Percentiles rank a stretch among this genome's conserved stretches.
Evolutionary conservation across 2,888 invertebrate species (phyloP).

Genomic region (Urechis unicinctus): DNA sequence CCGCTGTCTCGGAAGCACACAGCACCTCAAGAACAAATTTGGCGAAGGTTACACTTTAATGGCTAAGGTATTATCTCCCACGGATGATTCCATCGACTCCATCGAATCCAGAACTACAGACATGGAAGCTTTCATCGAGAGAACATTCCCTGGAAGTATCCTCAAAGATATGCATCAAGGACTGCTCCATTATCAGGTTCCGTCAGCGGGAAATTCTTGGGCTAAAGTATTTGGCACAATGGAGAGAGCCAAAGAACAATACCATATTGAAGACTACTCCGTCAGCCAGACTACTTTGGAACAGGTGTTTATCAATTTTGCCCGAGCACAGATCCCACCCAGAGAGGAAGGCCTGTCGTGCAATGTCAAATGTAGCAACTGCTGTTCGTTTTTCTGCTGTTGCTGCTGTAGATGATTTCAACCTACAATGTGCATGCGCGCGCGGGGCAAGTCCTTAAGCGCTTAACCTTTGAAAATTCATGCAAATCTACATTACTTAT

Average conservation of each 20-base stretch:
- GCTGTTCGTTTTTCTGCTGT: neutral
- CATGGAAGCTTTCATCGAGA: constrained; percentile 11
- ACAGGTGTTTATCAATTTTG: constrained; percentile 54
- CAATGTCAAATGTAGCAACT: neutral
- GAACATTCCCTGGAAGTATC: constrained; percentile 14
- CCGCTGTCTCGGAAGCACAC: constrained; percentile 50
- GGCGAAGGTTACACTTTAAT: constrained; percentile 60
- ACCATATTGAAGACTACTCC: constrained; percentile 57
- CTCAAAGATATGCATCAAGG: constrained; percentile 53
- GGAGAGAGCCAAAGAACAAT: constrained; percentile 58
- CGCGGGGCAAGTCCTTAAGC: no score
- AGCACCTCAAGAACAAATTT: constrained; percentile 51
- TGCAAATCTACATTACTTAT: no score
- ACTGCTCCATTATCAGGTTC: constrained; percentile 65
- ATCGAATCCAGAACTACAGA: neutral
- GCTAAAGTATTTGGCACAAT: constrained; percentile 66
- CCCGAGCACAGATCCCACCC: constrained; percentile 21
- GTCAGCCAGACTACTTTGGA: constrained; percentile 53
- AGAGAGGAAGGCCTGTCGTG: neutral
- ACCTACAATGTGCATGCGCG: no score
- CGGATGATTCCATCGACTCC: neutral
- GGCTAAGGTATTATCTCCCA: constrained; percentile 49
- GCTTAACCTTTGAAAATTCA: no score
- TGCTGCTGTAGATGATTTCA: no score
- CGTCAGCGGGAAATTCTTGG: constrained; percentile 60